Conservation (phyloP, 2,888 invertebrate species). For the Hylaea fasciaria region DNA sequence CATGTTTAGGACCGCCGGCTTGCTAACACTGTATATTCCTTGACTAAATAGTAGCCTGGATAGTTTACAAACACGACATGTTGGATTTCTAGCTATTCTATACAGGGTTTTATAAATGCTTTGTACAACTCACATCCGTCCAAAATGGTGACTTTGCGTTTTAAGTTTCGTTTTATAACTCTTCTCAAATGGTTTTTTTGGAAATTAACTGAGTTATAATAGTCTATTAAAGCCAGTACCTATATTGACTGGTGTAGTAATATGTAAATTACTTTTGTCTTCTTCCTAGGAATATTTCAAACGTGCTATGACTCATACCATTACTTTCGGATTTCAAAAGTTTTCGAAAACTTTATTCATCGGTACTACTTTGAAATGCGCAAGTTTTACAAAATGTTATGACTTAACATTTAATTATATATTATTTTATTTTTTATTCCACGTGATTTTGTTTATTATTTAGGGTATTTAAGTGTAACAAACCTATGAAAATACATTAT, state of each 20-base stretch:
- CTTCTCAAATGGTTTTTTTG: constrained; percentile 13
- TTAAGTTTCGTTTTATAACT: constrained; percentile 48
- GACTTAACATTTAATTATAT: no score
- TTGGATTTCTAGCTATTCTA: constrained; percentile 58
- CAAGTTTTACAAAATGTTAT: no score
- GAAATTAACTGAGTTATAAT: constrained; percentile 1
- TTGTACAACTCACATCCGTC: constrained; percentile 84
- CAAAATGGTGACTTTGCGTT: constrained; percentile 88
- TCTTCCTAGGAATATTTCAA: neutral
- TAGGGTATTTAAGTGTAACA: no score
- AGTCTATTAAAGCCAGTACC: neutral
- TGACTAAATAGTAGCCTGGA: constrained; percentile 56
- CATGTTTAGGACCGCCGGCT: constrained; percentile 56
- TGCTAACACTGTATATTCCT: constrained; percentile 52
- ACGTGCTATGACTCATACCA: constrained; percentile 27
- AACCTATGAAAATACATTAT: no score
- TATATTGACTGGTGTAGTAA: neutral
- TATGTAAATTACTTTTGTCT: neutral
- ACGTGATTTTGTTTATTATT: no score
- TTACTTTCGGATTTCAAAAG: neutral
- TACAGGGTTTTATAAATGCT: constrained; percentile 69
- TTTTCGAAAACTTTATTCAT: neutral
- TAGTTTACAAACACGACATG: constrained; percentile 52
- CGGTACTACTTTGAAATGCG: neutral
- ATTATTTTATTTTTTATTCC: no score